phyloP scores from a whole-genome alignment of 2,797 vertebrate species.

The Sebastes baramenuke region DNA sequence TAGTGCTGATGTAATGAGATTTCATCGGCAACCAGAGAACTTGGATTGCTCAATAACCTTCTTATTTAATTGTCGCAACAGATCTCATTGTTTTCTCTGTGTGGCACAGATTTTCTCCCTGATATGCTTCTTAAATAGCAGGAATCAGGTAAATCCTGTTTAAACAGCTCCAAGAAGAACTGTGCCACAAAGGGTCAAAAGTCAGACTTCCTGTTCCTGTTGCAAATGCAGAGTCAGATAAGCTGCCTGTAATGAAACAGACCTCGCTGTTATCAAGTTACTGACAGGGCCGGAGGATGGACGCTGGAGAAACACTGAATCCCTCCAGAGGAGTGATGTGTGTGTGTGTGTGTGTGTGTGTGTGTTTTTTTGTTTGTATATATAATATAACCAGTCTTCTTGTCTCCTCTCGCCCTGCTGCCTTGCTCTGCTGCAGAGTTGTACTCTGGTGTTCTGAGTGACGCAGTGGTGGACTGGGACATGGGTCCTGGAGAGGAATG shows the following conservation, averaged over 20 bases:
- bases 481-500: conserved; percentile 73
- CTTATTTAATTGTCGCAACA: not conserved
- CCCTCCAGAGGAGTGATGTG: not conserved
- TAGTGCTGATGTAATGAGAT: conserved; percentile 34
- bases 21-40: conserved; percentile 32
- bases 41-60: conserved; percentile 22
- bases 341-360: not conserved
- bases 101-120: not conserved
- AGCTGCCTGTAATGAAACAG: not conserved
- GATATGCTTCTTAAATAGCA: not conserved
- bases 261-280: not conserved
- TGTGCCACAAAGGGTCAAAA: conserved; percentile 7
- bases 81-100: not conserved
- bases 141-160: conserved; percentile 36
- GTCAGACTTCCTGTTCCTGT: conserved; percentile 46
- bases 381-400: conserved; percentile 48
- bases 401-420: conserved; percentile 57
- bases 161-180: not conserved
- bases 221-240: conserved; percentile 31
- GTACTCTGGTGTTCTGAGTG: conserved; percentile 83
- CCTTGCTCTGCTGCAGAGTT: conserved; percentile 76
- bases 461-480: conserved; percentile 82
- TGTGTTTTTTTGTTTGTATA: conserved; percentile 7
- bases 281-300: not conserved
- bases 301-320: not conserved